These are phyloP conservation scores for Paelopatides confundens DNA, from an alignment of 53 echinoderm and acorn worm species.

Conservation along the genomic window DNA sequence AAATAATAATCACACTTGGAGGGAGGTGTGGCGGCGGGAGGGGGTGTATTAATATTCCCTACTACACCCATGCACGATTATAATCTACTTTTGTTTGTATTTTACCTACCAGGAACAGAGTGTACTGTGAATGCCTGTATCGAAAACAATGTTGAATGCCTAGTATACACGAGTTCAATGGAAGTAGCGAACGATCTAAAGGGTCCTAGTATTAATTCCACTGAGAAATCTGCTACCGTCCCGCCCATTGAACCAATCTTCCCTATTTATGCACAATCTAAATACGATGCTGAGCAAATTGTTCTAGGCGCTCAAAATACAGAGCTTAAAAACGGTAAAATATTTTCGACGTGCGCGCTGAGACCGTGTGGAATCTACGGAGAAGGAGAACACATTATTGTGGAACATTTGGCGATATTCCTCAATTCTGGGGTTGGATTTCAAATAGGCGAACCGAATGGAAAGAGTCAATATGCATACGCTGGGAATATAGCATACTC, in stretches of 20 bases:
- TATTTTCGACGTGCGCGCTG: conserved; percentile 64
- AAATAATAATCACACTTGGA: no score
- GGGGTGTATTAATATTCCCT: no score
- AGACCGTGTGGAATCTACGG: conserved; percentile 68
- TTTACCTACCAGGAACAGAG: conserved; percentile 48
- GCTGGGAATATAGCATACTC: conserved; percentile 81
- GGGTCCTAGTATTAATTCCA: conserved; percentile 8
- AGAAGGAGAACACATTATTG: conserved; percentile 57
- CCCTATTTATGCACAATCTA: conserved; percentile 56
- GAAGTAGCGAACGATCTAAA: conserved; percentile 49
- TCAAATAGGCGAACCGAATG: conserved; percentile 49
- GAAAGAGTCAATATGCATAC: conserved; percentile 69
- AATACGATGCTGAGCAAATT: conserved; percentile 69
- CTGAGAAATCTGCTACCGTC: conserved; percentile 41
- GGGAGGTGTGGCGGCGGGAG: no score
- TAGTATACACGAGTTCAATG: conserved; percentile 74
- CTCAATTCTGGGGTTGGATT: conserved; percentile 37
- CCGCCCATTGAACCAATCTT: conserved; percentile 36
- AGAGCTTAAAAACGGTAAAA: conserved; percentile 58
- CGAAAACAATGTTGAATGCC: conserved; percentile 57
- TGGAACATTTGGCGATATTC: not conserved
- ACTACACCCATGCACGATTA: no score
- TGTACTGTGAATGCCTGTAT: conserved; percentile 66
- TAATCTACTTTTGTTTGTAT: no score
- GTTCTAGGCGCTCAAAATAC: conserved; percentile 66